Evolutionary conservation across 2,888 invertebrate genomes (phyloP).

Genomic region (Drosophila planitibia): DNA sequence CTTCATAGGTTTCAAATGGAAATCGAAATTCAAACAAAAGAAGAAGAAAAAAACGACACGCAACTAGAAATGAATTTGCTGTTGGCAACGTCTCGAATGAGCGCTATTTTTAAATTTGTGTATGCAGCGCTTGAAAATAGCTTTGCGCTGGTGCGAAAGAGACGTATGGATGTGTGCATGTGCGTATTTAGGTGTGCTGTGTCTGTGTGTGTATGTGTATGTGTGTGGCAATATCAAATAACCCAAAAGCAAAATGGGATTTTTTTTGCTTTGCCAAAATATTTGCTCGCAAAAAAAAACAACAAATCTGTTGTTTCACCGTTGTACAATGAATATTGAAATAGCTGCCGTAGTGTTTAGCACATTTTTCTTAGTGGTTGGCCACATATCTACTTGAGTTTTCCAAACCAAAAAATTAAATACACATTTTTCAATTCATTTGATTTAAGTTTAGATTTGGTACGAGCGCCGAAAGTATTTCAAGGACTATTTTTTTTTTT

Average conservation of each 20-base stretch:
- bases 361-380: conserved; percentile 48
- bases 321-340: conserved; percentile 37
- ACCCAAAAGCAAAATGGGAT: conserved; percentile 55
- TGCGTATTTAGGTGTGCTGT: conserved; percentile 15
- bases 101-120: conserved; percentile 78
- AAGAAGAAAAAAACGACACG: conserved; percentile 16
- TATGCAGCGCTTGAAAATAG: conserved; percentile 56
- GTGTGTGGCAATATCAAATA: conserved; percentile 71
- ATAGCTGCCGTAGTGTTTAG: conserved; percentile 51
- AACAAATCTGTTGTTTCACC: conserved; percentile 29
- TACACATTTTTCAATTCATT: conserved; percentile 46
- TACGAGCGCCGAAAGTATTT: conserved; percentile 64
- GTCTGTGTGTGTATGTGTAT: conserved; percentile 26
- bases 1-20: conserved; percentile 29
- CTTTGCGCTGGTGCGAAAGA: conserved; percentile 52
- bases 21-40: conserved; percentile 46
- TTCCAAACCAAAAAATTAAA: conserved; percentile 59
- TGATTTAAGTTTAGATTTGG: conserved; percentile 42
- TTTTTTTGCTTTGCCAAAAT: conserved; percentile 61
- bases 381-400: conserved; percentile 48
- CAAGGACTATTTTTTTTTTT: conserved; percentile 60
- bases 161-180: conserved; percentile 35
- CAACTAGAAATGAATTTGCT: conserved; percentile 27
- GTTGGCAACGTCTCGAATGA: conserved; percentile 63
- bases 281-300: conserved; percentile 47